These are phyloP conservation scores for Macrocentrus cingulum DNA, from an alignment of 1,140 invertebrate genomes.

Conservation along the genomic window DNA sequence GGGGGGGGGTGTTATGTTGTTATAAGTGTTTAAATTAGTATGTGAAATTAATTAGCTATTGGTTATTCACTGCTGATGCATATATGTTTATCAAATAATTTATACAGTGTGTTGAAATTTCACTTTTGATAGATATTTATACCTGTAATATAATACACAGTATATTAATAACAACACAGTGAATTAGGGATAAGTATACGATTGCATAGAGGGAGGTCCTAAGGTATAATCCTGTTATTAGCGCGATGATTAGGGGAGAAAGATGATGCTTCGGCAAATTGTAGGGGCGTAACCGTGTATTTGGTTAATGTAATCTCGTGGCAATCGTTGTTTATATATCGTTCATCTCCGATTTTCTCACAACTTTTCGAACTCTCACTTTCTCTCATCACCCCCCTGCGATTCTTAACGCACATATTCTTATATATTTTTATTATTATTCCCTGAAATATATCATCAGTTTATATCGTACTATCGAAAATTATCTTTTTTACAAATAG, in stretches of 20 bases:
- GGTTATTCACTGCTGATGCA: too few species aligned
- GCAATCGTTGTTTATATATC: slow-evolving; percentile 39
- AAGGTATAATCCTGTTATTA: slow-evolving; percentile 47
- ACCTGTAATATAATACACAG: slow-evolving; percentile 28
- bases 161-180: slow-evolving; percentile 47
- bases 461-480: too few species aligned
- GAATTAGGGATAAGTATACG: slow-evolving; percentile 52
- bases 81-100: too few species aligned
- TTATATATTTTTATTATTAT: too few species aligned
- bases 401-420: too few species aligned
- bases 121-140: too few species aligned
- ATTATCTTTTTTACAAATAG: too few species aligned
- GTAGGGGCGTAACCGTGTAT: slow-evolving; percentile 45
- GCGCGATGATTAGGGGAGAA: slow-evolving; percentile 43
- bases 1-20: too few species aligned
- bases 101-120: too few species aligned
- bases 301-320: slow-evolving; percentile 48
- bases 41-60: too few species aligned
- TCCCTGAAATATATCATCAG: too few species aligned
- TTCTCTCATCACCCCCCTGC: slow-evolving; percentile 5
- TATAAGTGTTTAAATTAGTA: too few species aligned
- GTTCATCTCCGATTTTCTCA: slow-evolving; percentile 7
- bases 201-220: slow-evolving; percentile 34
- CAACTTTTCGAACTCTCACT: slow-evolving; percentile 18
- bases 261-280: slow-evolving; percentile 45